Conservation (phyloP, 2,888 invertebrate genomes). For the Apamea crenata region DNA sequence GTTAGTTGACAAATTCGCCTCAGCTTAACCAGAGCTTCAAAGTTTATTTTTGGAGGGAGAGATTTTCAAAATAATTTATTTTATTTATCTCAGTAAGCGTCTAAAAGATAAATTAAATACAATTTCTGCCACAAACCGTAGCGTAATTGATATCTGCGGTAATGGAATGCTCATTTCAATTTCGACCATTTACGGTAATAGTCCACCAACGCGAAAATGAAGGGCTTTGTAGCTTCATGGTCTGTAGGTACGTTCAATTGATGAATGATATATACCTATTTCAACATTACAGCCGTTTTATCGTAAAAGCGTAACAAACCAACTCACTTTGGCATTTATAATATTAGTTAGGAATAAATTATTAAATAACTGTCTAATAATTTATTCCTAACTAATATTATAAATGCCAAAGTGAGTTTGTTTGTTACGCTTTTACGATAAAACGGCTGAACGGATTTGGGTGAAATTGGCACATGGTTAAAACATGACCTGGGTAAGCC, state of each 20-base stretch:
- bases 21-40: too few species aligned
- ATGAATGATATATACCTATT: neutral
- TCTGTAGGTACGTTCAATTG: neutral
- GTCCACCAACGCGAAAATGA: neutral
- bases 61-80: neutral
- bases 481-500: too few species aligned
- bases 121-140: neutral
- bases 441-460: too few species aligned
- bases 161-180: conserved; percentile 32
- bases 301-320: too few species aligned
- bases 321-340: too few species aligned
- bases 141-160: conserved; percentile 32
- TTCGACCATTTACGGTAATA: conserved; percentile 21
- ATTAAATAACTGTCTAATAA: neutral
- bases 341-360: too few species aligned
- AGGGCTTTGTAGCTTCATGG: conserved; percentile 7
- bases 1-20: too few species aligned
- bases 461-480: too few species aligned
- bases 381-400: neutral
- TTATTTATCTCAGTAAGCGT: neutral
- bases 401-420: too few species aligned
- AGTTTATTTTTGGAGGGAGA: too few species aligned
- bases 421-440: too few species aligned
- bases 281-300: neutral
- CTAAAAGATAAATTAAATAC: neutral